phyloP scores from a whole-genome alignment of 2,888 invertebrate species.

The Hanleya hanleyi region DNA sequence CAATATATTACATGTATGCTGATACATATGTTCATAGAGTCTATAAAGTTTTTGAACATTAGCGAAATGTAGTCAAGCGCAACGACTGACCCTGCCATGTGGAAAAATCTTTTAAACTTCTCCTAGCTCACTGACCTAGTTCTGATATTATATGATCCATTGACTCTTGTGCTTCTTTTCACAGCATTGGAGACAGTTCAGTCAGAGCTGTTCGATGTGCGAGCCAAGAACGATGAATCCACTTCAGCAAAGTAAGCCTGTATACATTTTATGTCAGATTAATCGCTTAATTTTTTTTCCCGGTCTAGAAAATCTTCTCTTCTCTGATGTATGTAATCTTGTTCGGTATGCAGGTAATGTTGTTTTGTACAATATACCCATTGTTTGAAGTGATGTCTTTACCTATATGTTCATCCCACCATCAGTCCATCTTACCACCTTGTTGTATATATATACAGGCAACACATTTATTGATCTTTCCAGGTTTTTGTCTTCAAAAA shows the following conservation, averaged over 20 bases:
- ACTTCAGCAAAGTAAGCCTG: conserved; percentile 72
- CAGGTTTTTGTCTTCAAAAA: too few relatives aligned
- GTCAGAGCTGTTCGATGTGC: conserved; percentile 75
- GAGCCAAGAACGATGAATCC: conserved; percentile 74
- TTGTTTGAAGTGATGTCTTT: background rate
- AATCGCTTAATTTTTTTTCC: background rate
- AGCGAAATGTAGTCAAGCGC: background rate
- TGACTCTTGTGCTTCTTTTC: conserved; percentile 33
- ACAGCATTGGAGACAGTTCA: conserved; percentile 73
- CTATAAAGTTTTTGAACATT: background rate
- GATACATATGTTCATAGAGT: background rate
- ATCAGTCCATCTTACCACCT: too few relatives aligned
- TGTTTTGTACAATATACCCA: background rate
- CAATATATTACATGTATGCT: conserved; percentile 4
- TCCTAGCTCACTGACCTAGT: conserved; percentile 3
- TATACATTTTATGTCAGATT: background rate
- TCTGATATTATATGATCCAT: conserved; percentile 3
- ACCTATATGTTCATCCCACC: too few relatives aligned
- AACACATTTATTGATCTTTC: too few relatives aligned
- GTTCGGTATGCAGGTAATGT: background rate
- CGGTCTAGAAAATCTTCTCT: background rate
- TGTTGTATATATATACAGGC: too few relatives aligned
- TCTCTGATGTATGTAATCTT: background rate
- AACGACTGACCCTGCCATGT: background rate
- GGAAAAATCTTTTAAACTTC: background rate